Base-by-base conservation (phyloP, 1,140 invertebrate genomes). In the Lepidotrigona ventralis region DNA sequence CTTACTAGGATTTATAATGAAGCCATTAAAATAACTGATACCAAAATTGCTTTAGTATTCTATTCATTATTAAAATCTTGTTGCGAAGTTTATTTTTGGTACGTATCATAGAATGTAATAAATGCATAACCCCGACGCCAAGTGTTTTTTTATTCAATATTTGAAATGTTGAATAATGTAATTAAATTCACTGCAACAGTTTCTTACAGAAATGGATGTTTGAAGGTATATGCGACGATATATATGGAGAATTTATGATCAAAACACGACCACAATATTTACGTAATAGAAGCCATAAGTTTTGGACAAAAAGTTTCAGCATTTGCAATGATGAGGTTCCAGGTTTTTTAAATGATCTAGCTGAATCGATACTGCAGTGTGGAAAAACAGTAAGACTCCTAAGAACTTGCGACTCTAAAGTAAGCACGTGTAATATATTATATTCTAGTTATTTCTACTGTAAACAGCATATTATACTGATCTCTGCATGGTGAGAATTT, bases 201-300 rank as follows among this genome's bases (percentile, higher is more conserved):
- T 95, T 96, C 81, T 93, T 96, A n/a, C 94, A 96, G 88, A 93
- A 94, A 82, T 96, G 96, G 93, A 95, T 96, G 86, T 96, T 96
- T 80, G 95, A 96, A 90, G 96, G 96, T 1, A 93, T 94, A 79
- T 92, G 95, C 58, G 94, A 95, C 26, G 95, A 96, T 85, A 84
- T 93, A 74, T 95, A 95, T 72, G 94, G 95, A 76, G 95, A 96
- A 88, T 96, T 96, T 85, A 96, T 96, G 92, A 96, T 96, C 76
- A 93, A 94, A 83, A 94, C 94, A 60, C 94, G 94, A 74, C 91
- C 91, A 23, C 93, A 95, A 63, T 95, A 95, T 84, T 90, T 95
- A 19, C 94, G 95, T 46, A 93, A 92, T 19, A 93, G 94, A 26
- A 94, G 93, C 0, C 95, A 95, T 71, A 92, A 94, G 60, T 96